phyloP scores from a whole-genome alignment of 1,140 invertebrate species.

The Drosophila repletoides region DNA sequence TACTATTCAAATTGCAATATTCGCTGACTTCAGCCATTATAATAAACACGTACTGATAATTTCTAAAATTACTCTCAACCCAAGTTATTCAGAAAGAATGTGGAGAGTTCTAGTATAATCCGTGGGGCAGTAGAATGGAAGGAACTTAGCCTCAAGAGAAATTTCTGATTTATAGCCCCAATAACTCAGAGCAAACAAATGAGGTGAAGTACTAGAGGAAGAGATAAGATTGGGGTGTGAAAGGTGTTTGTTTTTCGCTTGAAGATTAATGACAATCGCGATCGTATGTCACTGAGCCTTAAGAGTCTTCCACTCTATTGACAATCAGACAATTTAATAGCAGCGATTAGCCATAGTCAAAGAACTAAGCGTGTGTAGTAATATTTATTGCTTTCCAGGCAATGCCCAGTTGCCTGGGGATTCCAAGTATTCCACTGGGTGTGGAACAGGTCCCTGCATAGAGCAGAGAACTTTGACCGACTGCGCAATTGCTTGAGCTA shows the following conservation, averaged over 20 bases:
- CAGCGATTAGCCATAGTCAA: conserved; percentile 2
- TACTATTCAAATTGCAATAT: too few relatives aligned
- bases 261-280: conserved; percentile 1
- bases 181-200: background rate
- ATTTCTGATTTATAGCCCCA: background rate
- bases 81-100: background rate
- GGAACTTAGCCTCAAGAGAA: too few relatives aligned
- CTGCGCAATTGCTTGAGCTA: too few relatives aligned
- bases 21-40: conserved; percentile 23
- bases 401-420: too few relatives aligned
- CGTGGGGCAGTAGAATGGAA: too few relatives aligned
- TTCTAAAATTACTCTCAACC: conserved; percentile 22
- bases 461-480: too few relatives aligned
- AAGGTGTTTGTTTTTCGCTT: conserved; percentile 1
- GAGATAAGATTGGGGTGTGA: background rate
- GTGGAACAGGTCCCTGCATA: too few relatives aligned
- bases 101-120: too few relatives aligned
- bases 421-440: too few relatives aligned
- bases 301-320: background rate
- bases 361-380: background rate
- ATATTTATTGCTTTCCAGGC: too few relatives aligned
- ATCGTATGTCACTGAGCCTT: background rate
- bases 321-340: conserved; percentile 15
- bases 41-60: conserved; percentile 65
- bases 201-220: too few relatives aligned